These are phyloP conservation scores for Propithecus perrieri DNA, from an alignment of 2,797 vertebrate genomes.

Conservation along the genomic window DNA sequence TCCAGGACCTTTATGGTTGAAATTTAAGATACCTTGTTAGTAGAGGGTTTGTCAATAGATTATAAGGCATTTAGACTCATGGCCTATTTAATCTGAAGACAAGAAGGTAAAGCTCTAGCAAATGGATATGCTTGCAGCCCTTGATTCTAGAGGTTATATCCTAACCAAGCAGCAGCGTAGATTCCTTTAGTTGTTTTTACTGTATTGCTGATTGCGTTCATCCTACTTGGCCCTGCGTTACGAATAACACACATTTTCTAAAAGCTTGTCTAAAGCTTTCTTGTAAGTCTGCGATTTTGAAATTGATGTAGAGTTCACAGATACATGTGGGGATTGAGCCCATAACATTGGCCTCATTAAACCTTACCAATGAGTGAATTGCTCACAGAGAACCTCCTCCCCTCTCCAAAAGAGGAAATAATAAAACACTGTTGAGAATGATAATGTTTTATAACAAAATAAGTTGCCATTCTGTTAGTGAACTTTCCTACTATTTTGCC, in stretches of 20 bases:
- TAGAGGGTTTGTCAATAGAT: background rate
- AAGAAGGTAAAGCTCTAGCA: background rate
- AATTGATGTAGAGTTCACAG: background rate
- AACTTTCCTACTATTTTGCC: background rate
- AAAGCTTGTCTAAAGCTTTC: background rate
- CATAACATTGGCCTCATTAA: background rate
- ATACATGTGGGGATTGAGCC: background rate
- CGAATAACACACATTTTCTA: background rate
- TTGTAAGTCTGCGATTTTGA: background rate
- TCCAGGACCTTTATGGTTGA: background rate
- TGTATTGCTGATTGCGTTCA: background rate
- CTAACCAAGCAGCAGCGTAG: background rate
- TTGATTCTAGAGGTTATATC: background rate
- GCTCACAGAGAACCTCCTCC: background rate
- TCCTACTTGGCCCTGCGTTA: background rate
- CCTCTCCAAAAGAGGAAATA: background rate
- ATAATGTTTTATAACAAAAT: conserved; percentile 4
- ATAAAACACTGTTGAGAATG: background rate
- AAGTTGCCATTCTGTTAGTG: background rate
- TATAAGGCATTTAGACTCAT: background rate
- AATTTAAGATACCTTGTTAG: background rate
- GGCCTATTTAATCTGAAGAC: background rate
- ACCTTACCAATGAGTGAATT: background rate
- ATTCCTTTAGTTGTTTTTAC: background rate
- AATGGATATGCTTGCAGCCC: background rate